Conservation (phyloP, 2,797 vertebrate species). For the Xerus rutilus region DNA sequence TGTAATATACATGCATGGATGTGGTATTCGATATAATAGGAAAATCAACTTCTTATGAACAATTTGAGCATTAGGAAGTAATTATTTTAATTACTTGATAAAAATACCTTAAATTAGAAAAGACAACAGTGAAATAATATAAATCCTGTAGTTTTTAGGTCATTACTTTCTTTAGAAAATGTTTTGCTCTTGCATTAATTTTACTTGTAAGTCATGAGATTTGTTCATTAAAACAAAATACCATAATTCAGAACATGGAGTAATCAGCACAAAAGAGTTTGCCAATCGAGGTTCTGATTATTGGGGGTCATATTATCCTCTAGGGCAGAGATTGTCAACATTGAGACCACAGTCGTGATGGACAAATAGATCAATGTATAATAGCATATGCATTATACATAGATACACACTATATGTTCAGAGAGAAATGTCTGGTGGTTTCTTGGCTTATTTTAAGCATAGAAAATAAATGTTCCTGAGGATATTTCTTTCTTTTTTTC, state of each 20-base stretch:
- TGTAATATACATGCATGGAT: conserved; percentile 27
- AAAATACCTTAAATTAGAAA: conserved; percentile 43
- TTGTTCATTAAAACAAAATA: conserved; percentile 59
- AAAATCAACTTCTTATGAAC: neutral
- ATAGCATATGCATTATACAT: neutral
- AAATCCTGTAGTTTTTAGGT: neutral
- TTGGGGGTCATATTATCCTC: neutral
- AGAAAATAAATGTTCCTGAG: neutral
- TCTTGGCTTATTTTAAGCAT: neutral
- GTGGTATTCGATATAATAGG: neutral
- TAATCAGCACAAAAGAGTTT: conserved; percentile 68
- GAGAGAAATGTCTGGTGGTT: neutral
- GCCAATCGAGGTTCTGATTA: conserved; percentile 43
- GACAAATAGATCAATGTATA: neutral
- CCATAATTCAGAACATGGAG: conserved; percentile 76
- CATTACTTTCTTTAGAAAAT: conserved; percentile 20
- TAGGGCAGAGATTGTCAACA: neutral
- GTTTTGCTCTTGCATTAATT: conserved; percentile 19
- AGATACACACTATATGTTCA: neutral
- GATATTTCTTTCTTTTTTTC: neutral
- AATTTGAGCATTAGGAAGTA: neutral
- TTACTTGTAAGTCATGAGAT: neutral
- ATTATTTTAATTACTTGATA: neutral
- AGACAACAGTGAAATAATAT: neutral
- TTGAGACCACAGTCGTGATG: neutral